Evolutionary conservation across 1,140 invertebrate genomes (phyloP), one percentile per base, ranked within the genome.

Genomic region (Nasonia giraulti): DNA sequence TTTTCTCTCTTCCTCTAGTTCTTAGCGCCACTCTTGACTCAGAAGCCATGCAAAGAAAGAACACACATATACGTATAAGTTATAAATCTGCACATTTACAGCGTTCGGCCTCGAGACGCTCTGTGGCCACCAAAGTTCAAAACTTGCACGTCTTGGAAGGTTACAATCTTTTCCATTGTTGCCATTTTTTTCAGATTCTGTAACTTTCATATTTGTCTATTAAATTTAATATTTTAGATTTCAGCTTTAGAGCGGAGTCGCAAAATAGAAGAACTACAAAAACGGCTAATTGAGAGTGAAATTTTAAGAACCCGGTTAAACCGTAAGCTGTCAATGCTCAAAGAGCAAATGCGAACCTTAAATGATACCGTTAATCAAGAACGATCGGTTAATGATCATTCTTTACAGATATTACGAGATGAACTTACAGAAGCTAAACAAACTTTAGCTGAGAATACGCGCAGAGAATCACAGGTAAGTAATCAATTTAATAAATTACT

Each of bases 261-360:
- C 55, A 97, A 97, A 92, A 95, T 97, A 84, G 97, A 98, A 89
- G 97, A 97, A 78, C 92, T 97, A 2, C 96, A 97, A 87, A 96
- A 96, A 91, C 94, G 95, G 84, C 89, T 97, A 4, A 94, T 96
- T 31, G 96, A 97, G 88, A 95, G 95, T 33, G 96, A 97, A 91
- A 93, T 96, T 87, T 87, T 96, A 12, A 93, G 96, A 50, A 95
- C 94, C 6, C 94, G 95, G 73, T 96, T 96, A 89, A 95, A 95
- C 86, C 93, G 95, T 68, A 96, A 97, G 91, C 94, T 97, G 1
- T 94, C 94, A 77, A 91, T 96, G 33, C 88, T 96, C 68, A 96
- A 96, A 91, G 96, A 96, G 86, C 95, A 96, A 91, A 91, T 96
- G 23, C 92, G 95, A 71, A 92, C 93, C 0, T 94, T 94, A 0